A percentile compares a stretch with the other conserved stretches of the same genome.
These are phyloP conservation scores for Pseudochaenichthys georgianus DNA, from an alignment of 2,797 vertebrate genomes.

Conservation along the genomic window DNA sequence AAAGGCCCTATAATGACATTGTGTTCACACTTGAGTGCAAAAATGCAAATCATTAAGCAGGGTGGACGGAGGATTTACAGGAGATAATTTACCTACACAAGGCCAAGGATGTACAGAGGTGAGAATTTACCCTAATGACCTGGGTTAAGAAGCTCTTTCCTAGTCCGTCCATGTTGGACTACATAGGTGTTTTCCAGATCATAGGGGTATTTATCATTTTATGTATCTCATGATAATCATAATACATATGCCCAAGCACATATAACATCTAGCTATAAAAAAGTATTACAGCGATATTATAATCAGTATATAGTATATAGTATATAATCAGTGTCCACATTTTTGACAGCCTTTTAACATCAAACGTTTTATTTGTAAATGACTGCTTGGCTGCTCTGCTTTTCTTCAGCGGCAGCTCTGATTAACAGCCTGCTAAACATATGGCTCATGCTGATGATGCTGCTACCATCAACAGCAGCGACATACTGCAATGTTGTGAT, in stretches of 20 bases:
- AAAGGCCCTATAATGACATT: too few species aligned
- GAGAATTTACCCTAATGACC: neutral
- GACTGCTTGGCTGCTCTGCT: constrained; percentile 3
- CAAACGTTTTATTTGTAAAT: constrained; percentile 10
- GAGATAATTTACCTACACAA: too few species aligned
- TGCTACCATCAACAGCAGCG: neutral
- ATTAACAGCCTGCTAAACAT: constrained; percentile 29
- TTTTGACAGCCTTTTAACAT: constrained; percentile 29
- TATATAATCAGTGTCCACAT: neutral
- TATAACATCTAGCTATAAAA: neutral
- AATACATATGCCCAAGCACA: neutral
- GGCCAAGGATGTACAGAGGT: neutral
- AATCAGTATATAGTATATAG: too few species aligned
- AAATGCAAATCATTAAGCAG: too few species aligned
- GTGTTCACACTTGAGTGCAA: too few species aligned
- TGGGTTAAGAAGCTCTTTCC: neutral
- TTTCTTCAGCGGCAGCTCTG: constrained; percentile 16
- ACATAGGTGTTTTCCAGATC: neutral
- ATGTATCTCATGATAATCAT: neutral
- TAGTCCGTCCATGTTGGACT: neutral
- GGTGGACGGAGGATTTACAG: too few species aligned
- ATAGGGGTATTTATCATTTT: neutral
- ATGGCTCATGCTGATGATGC: constrained; percentile 16
- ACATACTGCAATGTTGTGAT: neutral
- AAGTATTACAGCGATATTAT: neutral